Evolutionary conservation across 2,888 invertebrate genomes (phyloP).

Genomic region (Oligia strigilis): DNA sequence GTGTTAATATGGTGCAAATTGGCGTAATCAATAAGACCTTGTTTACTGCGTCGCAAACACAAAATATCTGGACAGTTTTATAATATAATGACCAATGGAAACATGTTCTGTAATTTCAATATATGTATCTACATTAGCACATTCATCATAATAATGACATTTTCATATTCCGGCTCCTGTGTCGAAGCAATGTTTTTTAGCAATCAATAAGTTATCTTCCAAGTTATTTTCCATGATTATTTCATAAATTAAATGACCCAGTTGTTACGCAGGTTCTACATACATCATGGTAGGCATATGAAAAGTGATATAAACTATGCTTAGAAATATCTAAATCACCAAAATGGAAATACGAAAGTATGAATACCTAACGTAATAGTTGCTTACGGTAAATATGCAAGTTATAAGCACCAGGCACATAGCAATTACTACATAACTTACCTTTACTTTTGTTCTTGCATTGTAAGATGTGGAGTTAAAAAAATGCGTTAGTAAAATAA

Average conservation of each 20-base stretch:
- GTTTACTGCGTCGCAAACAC: not conserved
- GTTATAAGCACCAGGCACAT: not conserved
- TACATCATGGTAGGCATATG: not conserved
- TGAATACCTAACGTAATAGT: not conserved
- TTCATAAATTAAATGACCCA: not conserved
- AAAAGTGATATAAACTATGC: not conserved
- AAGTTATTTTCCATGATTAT: not conserved
- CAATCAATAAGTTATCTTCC: not conserved
- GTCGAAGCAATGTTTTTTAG: not conserved
- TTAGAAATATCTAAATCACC: not conserved
- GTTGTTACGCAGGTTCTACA: not conserved
- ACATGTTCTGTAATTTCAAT: slow-evolving; percentile 2
- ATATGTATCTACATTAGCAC: not conserved
- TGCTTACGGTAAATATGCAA: not conserved
- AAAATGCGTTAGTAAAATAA: slow-evolving; percentile 13
- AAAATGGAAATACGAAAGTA: not conserved
- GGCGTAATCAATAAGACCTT: slow-evolving; percentile 36
- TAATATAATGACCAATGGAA: slow-evolving; percentile 1
- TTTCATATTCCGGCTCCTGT: not conserved
- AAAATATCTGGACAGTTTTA: slow-evolving; percentile 7
- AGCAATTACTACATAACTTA: slow-evolving; percentile 1
- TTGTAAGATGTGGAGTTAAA: slow-evolving; percentile 8
- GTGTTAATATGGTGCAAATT: slow-evolving; percentile 28
- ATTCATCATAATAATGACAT: not conserved
- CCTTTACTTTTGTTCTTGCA: slow-evolving; percentile 15